phyloP scores from a whole-genome alignment of 1,140 invertebrate genomes.

The Pteromalus puparum region DNA sequence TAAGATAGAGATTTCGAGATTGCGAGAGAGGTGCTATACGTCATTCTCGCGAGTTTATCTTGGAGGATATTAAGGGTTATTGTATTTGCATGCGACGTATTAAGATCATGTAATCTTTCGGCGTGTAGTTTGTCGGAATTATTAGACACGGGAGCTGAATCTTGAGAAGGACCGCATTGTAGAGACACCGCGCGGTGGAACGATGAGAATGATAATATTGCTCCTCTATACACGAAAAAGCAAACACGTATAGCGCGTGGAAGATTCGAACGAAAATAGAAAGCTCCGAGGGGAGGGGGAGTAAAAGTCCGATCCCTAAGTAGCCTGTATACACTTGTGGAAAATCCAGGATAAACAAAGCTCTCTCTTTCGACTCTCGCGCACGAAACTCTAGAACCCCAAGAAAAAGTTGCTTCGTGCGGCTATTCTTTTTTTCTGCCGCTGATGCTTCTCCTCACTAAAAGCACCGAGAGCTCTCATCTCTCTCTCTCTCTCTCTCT shows the following conservation, averaged over 20 bases:
- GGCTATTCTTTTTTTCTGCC: neutral
- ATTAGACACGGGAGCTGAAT: neutral
- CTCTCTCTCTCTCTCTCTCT: neutral
- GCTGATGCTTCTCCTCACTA: neutral
- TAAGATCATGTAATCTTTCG: no score
- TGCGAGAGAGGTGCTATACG: no score
- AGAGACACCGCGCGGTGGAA: neutral
- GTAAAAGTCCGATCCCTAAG: neutral
- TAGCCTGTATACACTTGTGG: neutral
- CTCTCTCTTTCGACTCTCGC: neutral
- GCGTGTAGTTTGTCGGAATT: neutral
- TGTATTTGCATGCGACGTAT: no score
- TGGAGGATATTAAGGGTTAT: no score
- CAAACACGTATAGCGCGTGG: no score
- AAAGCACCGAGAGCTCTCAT: conserved; percentile 20
- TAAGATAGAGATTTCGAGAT: no score
- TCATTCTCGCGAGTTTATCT: no score
- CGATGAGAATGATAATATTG: no score
- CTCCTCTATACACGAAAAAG: neutral
- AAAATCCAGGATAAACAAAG: conserved; percentile 28
- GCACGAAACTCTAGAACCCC: conserved; percentile 2
- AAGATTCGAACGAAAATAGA: neutral
- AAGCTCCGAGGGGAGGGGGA: neutral
- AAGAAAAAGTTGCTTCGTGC: neutral
- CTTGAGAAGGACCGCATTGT: neutral